Evolutionary conservation across 2,888 invertebrate species (phyloP).

Genomic region (Andrena hattorfiana): DNA sequence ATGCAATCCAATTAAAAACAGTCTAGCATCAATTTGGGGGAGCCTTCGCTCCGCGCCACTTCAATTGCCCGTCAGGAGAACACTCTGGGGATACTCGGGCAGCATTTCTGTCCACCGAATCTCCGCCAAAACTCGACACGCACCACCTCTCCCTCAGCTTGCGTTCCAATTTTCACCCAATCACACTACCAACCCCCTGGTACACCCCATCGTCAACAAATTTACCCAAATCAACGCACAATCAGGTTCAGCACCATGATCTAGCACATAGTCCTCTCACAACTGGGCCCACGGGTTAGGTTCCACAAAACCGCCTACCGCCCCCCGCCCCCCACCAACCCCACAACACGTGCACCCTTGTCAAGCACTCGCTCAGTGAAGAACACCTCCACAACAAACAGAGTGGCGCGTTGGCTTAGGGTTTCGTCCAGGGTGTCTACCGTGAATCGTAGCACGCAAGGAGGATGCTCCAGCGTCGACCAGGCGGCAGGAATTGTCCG

Average conservation of each 20-base stretch:
- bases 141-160: background rate
- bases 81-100: background rate
- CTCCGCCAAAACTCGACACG: background rate
- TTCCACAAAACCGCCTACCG: background rate
- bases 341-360: slow-evolving; percentile 2
- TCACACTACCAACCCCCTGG: background rate
- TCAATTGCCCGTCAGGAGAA: background rate
- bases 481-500: background rate
- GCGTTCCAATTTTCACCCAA: background rate
- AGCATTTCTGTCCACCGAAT: background rate
- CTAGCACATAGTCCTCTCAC: background rate
- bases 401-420: background rate
- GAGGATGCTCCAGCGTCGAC: background rate
- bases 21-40: background rate
- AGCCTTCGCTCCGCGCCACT: background rate
- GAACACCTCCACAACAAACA: background rate
- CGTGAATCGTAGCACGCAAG: background rate
- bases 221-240: background rate
- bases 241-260: background rate
- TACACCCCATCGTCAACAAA: background rate
- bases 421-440: background rate
- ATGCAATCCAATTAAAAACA: background rate
- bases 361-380: background rate
- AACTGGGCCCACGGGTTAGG: background rate
- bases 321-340: background rate